phyloP scores from a whole-genome alignment of 2,888 invertebrate species.

The Apamea sordens region DNA sequence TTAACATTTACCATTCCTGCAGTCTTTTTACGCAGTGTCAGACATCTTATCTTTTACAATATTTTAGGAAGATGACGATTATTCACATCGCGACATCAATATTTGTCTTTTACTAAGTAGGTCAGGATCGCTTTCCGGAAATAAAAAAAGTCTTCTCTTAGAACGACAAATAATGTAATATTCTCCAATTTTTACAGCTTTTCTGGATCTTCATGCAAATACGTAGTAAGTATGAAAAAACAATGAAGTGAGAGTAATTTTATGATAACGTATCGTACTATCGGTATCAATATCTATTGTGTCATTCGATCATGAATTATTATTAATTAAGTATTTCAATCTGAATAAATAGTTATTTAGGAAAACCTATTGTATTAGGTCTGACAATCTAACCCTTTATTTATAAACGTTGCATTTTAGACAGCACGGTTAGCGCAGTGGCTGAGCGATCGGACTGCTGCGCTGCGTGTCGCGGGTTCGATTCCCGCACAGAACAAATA shows the following conservation, averaged over 20 bases:
- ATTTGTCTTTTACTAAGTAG: constrained; percentile 25
- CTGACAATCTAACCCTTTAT: background rate
- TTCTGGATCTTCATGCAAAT: background rate
- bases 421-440: too few species aligned
- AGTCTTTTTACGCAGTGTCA: constrained; percentile 4
- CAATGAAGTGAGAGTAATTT: background rate
- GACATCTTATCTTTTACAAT: constrained; percentile 14
- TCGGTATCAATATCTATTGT: background rate
- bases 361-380: background rate
- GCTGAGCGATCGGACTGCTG: too few species aligned
- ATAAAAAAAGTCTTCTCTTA: constrained; percentile 17
- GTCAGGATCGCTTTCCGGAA: background rate
- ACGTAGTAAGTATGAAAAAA: background rate
- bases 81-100: constrained; percentile 21
- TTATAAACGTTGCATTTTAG: too few species aligned
- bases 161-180: background rate
- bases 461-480: too few species aligned
- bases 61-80: constrained; percentile 21
- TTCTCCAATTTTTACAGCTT: background rate
- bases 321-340: background rate
- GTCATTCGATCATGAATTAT: background rate
- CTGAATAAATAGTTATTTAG: background rate
- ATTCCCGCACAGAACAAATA: too few species aligned
- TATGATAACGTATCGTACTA: background rate
- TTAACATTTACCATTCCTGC: constrained; percentile 12